Conservation (phyloP, 2,888 invertebrate species). For the Disparrhopalites patrizii region DNA sequence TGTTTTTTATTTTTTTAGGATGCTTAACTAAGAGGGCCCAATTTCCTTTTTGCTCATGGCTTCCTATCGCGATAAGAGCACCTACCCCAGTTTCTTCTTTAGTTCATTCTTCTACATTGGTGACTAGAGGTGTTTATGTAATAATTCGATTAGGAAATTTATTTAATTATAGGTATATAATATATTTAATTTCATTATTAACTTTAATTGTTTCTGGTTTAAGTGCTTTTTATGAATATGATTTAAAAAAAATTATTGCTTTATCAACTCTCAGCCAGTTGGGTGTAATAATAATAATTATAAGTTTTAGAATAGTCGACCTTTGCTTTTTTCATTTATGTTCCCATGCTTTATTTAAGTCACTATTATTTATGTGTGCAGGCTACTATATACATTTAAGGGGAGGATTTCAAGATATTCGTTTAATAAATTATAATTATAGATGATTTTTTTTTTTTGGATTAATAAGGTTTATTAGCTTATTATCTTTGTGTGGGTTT, state of each 20-base stretch:
- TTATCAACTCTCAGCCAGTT: conserved; percentile 71
- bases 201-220: conserved; percentile 51
- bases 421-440: conserved; percentile 58
- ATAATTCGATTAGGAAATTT: conserved; percentile 65
- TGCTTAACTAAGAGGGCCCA: conserved; percentile 74
- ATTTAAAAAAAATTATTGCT: conserved; percentile 75
- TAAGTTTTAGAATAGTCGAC: conserved; percentile 57
- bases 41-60: conserved; percentile 72
- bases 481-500: conserved; percentile 62
- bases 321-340: conserved; percentile 69
- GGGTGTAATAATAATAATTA: conserved; percentile 66
- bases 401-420: conserved; percentile 65
- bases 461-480: conserved; percentile 58
- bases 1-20: conserved; percentile 53
- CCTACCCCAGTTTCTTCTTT: conserved; percentile 72
- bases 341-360: conserved; percentile 71
- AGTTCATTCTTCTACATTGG: conserved; percentile 74
- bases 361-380: conserved; percentile 68
- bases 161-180: conserved; percentile 55
- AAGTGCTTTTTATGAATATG: conserved; percentile 53
- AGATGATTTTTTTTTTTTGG: conserved; percentile 56
- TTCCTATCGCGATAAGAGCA: conserved; percentile 71
- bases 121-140: conserved; percentile 71
- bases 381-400: conserved; percentile 66
- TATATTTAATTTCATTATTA: conserved; percentile 56